Evolutionary conservation across 2,888 invertebrate species (phyloP), one percentile per base, ranked within the genome.

Genomic region (Drosophila borborema): DNA sequence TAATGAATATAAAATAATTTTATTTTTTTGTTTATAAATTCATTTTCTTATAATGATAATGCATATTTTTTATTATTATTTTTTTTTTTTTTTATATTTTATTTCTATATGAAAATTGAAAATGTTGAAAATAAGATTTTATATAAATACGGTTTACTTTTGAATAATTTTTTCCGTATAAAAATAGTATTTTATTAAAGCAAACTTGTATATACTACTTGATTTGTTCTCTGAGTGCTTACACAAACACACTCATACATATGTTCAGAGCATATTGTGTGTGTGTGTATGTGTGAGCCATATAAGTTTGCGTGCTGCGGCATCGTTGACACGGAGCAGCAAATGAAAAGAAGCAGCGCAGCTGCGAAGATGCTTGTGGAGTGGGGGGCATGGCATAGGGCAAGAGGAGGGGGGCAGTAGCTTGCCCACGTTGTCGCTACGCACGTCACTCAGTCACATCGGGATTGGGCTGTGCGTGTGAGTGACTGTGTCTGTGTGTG

Each of bases 271-370:
- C 43, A 43, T 34, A 41, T 41, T 4, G 36, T 10, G 18, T 41
- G 14, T 38, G n/a, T 58, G 10, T 62, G 40, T 49, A 23, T 60
- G 28, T 53, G 72, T 40, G 46, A 66, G 56, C 45, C 68, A 59
- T 59, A 64, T 71, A 72, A 70, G 77, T 70, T 86, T 62, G 84
- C 84, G 90, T 84, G 84, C 55, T 86, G 66, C 66, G 80, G 56
- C 68, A 64, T 64, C 76, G 77, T 88, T 82, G 85, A 77, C 82
- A 79, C 64, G 62, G 55, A 69, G 66, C 65, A 63, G 53, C 40
- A 67, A 71, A 20, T 71, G 14, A 41, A 67, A 20, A 40, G 60
- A n/a, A 71, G 14, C 36, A 60, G 20, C 12, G n/a, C 65, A 48
- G 56, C 51, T 48, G 48, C 8, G 23, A 7, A n/a, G 23, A 12